phyloP scores from a whole-genome alignment of 2,888 invertebrate genomes.

The Ormyrus rosae region DNA sequence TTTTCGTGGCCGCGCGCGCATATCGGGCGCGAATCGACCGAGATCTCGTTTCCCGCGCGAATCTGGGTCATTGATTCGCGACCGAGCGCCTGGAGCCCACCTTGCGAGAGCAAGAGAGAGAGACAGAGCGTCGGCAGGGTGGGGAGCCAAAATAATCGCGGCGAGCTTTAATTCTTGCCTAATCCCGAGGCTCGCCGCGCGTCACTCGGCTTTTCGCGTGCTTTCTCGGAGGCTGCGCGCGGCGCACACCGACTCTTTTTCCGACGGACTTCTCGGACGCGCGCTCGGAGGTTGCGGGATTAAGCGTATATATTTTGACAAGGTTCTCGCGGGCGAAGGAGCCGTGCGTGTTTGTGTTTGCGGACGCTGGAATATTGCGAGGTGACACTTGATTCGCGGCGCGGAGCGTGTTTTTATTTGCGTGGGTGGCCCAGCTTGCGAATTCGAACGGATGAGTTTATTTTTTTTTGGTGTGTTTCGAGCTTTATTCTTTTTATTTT shows the following conservation, averaged over 20 bases:
- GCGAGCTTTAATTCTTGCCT: conserved; percentile 3
- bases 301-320: conserved; percentile 19
- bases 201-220: not conserved
- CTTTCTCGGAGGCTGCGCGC: not conserved
- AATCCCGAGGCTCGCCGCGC: not conserved
- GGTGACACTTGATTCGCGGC: not conserved
- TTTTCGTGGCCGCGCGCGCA: not conserved
- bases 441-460: not conserved
- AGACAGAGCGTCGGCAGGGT: too few species aligned
- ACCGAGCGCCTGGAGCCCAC: conserved; percentile 15
- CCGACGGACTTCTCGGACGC: not conserved
- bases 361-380: not conserved
- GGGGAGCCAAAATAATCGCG: conserved; percentile 12
- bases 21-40: conserved; percentile 55
- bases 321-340: not conserved
- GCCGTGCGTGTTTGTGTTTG: not conserved
- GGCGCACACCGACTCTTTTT: not conserved
- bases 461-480: too few species aligned
- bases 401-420: not conserved
- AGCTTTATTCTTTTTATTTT: too few species aligned
- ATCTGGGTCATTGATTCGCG: conserved; percentile 62
- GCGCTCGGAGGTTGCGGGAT: conserved; percentile 3
- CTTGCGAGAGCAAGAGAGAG: too few species aligned
- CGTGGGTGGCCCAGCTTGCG: not conserved
- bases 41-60: conserved; percentile 56